Conservation (phyloP, 2,888 invertebrate species). For the Erebia aethiops region DNA sequence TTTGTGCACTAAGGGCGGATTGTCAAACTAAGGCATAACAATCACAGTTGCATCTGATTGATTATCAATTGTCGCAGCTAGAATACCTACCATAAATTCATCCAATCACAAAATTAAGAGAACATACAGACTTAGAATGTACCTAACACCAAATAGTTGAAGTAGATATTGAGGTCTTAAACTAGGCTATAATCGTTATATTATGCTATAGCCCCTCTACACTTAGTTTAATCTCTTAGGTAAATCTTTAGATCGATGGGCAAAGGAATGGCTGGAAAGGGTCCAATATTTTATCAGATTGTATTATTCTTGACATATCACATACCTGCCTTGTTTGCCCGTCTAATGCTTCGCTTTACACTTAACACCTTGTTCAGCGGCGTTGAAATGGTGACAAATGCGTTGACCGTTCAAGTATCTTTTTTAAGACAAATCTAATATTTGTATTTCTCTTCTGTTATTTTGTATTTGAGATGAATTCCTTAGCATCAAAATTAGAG, state of each 20-base stretch:
- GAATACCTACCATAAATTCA: too few species aligned
- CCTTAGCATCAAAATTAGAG: not conserved
- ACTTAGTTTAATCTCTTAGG: not conserved
- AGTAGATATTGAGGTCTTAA: too few species aligned
- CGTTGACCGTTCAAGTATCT: not conserved
- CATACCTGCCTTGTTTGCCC: conserved; percentile 9
- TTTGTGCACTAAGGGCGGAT: too few species aligned
- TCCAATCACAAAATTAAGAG: too few species aligned
- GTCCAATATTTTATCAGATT: conserved; percentile 15
- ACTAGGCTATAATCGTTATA: too few species aligned
- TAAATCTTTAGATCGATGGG: not conserved
- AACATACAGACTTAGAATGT: too few species aligned
- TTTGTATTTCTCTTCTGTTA: conserved; percentile 9
- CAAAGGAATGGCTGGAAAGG: not conserved
- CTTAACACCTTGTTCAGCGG: conserved; percentile 11
- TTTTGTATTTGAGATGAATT: not conserved
- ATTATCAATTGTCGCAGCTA: too few species aligned
- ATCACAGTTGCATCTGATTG: too few species aligned
- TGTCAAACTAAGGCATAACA: too few species aligned
- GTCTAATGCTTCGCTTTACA: conserved; percentile 15
- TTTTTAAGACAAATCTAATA: conserved; percentile 7
- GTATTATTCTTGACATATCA: conserved; percentile 19
- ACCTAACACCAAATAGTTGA: too few species aligned
- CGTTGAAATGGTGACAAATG: conserved; percentile 8
- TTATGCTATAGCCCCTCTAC: not conserved